phyloP scores from a whole-genome alignment of 2,888 invertebrate species.

The Sarcophaga carnaria region DNA sequence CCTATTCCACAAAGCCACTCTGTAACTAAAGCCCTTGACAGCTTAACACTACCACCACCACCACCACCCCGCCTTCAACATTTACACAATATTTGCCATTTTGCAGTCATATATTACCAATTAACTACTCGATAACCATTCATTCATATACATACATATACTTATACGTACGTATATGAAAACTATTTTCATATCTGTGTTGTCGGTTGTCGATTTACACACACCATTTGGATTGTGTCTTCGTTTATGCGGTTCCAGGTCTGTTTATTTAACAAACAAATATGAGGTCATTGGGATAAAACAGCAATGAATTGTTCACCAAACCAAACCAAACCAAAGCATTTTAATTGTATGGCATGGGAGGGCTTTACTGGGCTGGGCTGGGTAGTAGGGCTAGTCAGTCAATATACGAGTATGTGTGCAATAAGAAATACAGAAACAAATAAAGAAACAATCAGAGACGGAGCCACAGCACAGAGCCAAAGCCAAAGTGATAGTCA shows the following conservation, averaged over 20 bases:
- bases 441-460: conserved; percentile 22
- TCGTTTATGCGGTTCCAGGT: conserved; percentile 25
- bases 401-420: background rate
- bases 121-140: conserved; percentile 66
- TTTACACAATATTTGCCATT: conserved; percentile 40
- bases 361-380: background rate
- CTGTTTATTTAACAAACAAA: conserved; percentile 50
- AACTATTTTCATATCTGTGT: conserved; percentile 51
- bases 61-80: too few relatives aligned
- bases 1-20: background rate
- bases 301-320: conserved; percentile 28
- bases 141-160: conserved; percentile 35
- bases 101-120: conserved; percentile 67
- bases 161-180: background rate
- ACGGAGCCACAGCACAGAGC: background rate
- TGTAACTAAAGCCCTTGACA: too few relatives aligned
- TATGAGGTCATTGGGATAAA: conserved; percentile 63
- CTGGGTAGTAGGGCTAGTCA: conserved; percentile 33
- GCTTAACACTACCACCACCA: too few relatives aligned
- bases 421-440: conserved; percentile 11
- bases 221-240: background rate
- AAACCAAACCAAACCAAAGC: too few relatives aligned
- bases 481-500: conserved; percentile 34
- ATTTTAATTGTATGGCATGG: background rate
- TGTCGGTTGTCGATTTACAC: conserved; percentile 28